These are phyloP conservation scores for Brachionus koreanus DNA, from an alignment of 1,140 invertebrate species.

Conservation along the genomic window DNA sequence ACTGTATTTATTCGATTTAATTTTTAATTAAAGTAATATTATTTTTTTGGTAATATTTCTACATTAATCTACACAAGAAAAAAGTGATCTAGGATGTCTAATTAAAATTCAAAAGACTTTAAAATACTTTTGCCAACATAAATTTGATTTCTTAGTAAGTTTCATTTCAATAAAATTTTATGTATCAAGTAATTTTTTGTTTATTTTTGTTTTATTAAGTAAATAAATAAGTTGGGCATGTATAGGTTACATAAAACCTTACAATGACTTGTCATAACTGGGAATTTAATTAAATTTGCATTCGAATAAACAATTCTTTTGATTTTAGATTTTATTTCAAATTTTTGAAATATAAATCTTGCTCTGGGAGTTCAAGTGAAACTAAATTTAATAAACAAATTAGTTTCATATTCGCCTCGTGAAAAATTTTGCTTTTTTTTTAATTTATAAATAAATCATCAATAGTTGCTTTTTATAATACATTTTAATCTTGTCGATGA, in stretches of 20 bases:
- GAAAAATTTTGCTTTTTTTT: not conserved
- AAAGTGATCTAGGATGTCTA: too few relatives aligned
- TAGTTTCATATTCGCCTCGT: not conserved
- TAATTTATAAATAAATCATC: not conserved
- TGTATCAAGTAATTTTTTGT: not conserved
- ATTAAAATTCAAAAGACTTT: too few relatives aligned
- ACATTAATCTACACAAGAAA: too few relatives aligned
- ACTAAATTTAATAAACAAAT: not conserved
- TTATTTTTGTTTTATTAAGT: not conserved
- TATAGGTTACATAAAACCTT: slow-evolving; percentile 20
- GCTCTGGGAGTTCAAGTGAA: not conserved
- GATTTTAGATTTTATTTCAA: slow-evolving; percentile 17
- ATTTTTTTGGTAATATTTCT: too few relatives aligned
- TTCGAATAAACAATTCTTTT: slow-evolving; percentile 44
- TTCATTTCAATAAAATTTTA: not conserved
- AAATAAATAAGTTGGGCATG: slow-evolving; percentile 6
- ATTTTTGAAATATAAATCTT: not conserved
- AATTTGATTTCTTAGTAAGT: not conserved
- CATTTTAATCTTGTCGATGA: slow-evolving; percentile 11
- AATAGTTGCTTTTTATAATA: not conserved
- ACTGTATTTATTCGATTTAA: too few relatives aligned
- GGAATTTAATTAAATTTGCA: slow-evolving; percentile 44
- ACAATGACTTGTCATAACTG: slow-evolving; percentile 28
- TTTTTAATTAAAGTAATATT: too few relatives aligned
- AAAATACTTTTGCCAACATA: not conserved